Evolutionary conservation across 1,140 invertebrate species (phyloP), one percentile per base, ranked within the genome.

Genomic region (Parapsyche elsis): DNA sequence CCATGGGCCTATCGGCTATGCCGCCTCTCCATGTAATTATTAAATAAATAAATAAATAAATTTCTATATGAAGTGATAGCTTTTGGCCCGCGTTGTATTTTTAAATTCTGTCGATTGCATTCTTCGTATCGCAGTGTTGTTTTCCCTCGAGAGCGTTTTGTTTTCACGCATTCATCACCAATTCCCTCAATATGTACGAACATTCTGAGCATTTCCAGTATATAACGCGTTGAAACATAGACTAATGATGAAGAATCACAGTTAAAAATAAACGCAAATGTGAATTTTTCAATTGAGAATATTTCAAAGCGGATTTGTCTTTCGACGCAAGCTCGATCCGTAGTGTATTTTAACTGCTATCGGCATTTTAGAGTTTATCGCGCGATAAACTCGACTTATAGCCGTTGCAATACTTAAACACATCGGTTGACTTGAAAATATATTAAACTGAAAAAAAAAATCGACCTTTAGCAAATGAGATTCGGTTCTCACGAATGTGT

Each of bases 361-460:
- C 64, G 12, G 10, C 12, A 61, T 67, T 67, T 67, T 12, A 67
- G 24, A 67, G 64, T 67, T 67, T 67, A 67, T 67, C 64, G 23
- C 21, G 23, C 21, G 64, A 67, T 67, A 67, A 67, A 67, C 64
- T 67, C 59, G 16, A 61, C 14, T 21, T 26, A 67, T 26, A 61
- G 10, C 24, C 64, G 21, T 67, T 24, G 24, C 64, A 67, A 67
- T 26, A 64, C n/a, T n/a, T n/a, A n/a, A 38, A 38, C 30, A 38
- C 64, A 67, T 67, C 64, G 14, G 12, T 12, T 5, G 23, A 30
- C 64, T 21, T 19, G 1, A 19, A 9, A 19, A 21, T 19, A 19
- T 19, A 38, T 38, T 1, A 4, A 7, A 19, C 16, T 16, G 19
- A 61, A 53, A n/a, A 61, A 61, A 67, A 67, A 67, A 67, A 9